Evolutionary conservation across 37 sponge, comb jelly and placozoan species (phyloP), one percentile per base, ranked within the genome.

Genomic region (Ianthella basta): DNA sequence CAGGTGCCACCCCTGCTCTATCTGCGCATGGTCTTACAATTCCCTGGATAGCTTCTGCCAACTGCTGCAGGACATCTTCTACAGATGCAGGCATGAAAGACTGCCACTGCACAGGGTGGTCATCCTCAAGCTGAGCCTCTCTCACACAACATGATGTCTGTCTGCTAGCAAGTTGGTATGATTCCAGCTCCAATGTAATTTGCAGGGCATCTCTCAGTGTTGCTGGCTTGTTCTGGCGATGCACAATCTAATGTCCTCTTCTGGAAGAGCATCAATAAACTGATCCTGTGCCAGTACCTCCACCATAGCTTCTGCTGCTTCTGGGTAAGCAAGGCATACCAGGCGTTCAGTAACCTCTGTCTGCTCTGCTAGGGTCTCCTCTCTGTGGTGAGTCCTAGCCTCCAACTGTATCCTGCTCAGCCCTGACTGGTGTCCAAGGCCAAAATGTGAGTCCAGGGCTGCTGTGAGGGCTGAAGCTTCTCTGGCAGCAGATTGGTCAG

Each of bases 281-380:
- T 86, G 86, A 33, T 86, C 86, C 36, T 79, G 65, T 5, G 80
- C 79, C 30, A 86, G 80, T 20, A 79, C 34, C 18, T 86, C 80
- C 68, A 79, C 53, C 80, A 86, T 79, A 0, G 64, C 36, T 56
- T 37, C 34, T 4, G 55, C 23, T 21, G 80, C 56, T 2, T 77
- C 56, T 14, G 86, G 80, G 55, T 86, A 86, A 30, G 80, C 79
- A 5, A 86, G 80, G 12, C 86, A 29, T 29, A 27, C 66, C 10
- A 86, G 79, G 15, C 86, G 79, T 29, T 79, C 68, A 16, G 78
- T 32, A 24, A 61, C 86, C 27, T 86, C 86, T 2, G 67, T 53
- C 36, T 65, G 56, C 20, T 79, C 86, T 4, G 86, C 34, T 10
- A 86, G 79, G 29, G 30, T 21, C 40, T 86, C 86, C 6, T 64